Percentiles rank a stretch among this genome's conserved stretches.
Conservation (phyloP, 2,113 vertebrate species). For the Pavo muticus region DNA sequence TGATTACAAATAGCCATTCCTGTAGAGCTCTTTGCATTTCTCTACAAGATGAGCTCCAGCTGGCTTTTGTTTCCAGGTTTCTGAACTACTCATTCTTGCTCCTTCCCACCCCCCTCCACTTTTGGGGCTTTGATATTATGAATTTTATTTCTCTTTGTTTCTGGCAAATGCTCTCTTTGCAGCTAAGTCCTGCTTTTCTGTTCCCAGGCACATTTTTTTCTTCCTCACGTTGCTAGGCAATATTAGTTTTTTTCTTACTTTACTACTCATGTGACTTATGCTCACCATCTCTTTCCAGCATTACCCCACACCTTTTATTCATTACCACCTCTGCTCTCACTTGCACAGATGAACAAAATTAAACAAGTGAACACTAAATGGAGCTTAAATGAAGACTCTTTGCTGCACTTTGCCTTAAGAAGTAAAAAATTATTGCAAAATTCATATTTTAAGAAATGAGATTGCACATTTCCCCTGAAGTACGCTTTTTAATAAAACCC, state of each 20-base stretch:
- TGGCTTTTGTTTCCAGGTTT: neutral
- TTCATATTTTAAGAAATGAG: neutral
- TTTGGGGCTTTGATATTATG: neutral
- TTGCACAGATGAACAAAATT: neutral
- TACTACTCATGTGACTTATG: constrained; percentile 57
- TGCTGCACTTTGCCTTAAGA: neutral
- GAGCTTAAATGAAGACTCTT: neutral
- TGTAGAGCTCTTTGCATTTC: neutral
- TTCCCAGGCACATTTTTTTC: constrained; percentile 27
- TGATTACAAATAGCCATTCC: neutral
- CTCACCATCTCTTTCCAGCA: constrained; percentile 17
- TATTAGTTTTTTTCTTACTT: constrained; percentile 56
- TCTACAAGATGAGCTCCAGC: neutral
- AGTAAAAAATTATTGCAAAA: neutral
- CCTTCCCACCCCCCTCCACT: neutral
- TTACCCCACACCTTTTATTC: constrained; percentile 58
- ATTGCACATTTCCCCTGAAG: neutral
- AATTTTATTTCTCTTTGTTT: constrained; percentile 43
- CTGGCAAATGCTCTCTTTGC: constrained; percentile 13
- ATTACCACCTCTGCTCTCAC: constrained; percentile 11
- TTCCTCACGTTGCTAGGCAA: constrained; percentile 44
- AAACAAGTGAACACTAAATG: neutral
- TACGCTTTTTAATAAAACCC: constrained; percentile 1
- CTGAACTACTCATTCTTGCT: neutral
- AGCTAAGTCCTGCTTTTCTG: constrained; percentile 50